Base-by-base conservation (phyloP, 30 jellyfish, hydroid and myxozoan genomes). In the Chrysaora quinquecirrha region DNA sequence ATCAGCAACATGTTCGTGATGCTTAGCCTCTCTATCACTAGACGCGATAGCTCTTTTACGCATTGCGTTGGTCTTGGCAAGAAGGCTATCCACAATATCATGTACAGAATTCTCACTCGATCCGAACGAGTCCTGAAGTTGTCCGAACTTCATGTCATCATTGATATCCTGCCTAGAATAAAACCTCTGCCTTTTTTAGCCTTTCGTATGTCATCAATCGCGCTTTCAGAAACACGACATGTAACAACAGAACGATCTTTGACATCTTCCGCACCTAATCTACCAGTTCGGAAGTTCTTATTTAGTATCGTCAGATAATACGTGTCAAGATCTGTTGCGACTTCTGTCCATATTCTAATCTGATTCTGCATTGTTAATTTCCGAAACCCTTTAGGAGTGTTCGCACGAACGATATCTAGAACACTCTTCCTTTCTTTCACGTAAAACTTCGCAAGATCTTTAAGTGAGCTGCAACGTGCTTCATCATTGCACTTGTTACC, bases 251-350 rank as follows among this genome's bases (percentile, higher is more conserved):
- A 29, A 0, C 92, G 67, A 24, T 30, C 66, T 10, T 71, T 69
- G 67, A 70, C 66, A 23, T 82, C 79, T 12, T 47, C 66, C 16
- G 71, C 4, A 2, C 30, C 50, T 19, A 67, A 32, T 2, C 73
- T 23, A 6, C 92, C 92, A 6, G 30, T 52, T 28, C 92, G 49
- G 38, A 82, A 66, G 29, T 3, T 29, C 66, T 64, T 30, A 28
- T 70, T 82, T n/a, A 82, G 46, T 62, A 69, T 1, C n/a, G 73
- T 82, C 1, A 82, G 80, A 75, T 82, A 82, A 47, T 82, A 70
- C 31, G 85, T 82, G 34, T 82, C 92, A 7, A 82, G 49, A 35
- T 82, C 92, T 19, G 84, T 82, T 0, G 92, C 92, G 16, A 82
- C 82, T 33, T 82, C 92, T 1, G 85, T 82, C 92, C 92, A 82